A percentile compares a stretch with the other conserved stretches of the same genome.
phyloP scores from a whole-genome alignment of 1,140 invertebrate genomes.

The Penaeus vannamei region DNA sequence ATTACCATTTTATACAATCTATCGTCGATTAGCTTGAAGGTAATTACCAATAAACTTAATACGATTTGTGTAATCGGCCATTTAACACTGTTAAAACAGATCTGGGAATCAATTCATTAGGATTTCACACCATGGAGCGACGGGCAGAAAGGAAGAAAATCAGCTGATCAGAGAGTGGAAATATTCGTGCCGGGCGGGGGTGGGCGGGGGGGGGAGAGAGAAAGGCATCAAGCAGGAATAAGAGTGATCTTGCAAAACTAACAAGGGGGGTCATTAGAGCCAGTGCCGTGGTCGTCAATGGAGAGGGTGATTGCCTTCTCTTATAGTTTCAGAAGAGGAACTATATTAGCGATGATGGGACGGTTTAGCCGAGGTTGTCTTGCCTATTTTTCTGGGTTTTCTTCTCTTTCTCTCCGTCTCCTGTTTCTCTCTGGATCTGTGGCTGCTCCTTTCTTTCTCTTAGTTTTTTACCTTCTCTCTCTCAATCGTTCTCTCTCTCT shows the following conservation, averaged over 20 bases:
- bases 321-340: neutral
- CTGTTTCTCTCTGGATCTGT: neutral
- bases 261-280: too few relatives aligned
- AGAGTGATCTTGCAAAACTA: too few relatives aligned
- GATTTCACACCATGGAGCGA: slow-evolving; percentile 42
- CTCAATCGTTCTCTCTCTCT: neutral
- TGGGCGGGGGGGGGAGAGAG: neutral
- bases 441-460: neutral
- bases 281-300: too few relatives aligned
- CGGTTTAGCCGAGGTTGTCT: too few relatives aligned
- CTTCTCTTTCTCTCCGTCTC: neutral
- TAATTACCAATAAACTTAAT: slow-evolving; percentile 63
- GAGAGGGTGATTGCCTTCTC: too few relatives aligned
- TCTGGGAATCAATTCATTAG: slow-evolving; percentile 47
- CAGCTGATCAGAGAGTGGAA: neutral
- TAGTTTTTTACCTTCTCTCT: neutral
- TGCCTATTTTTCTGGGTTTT: neutral
- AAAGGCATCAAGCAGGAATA: too few relatives aligned
- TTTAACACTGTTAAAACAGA: slow-evolving; percentile 55
- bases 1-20: slow-evolving; percentile 63
- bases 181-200: neutral
- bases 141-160: slow-evolving; percentile 36
- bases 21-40: slow-evolving; percentile 56
- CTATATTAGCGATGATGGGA: neutral
- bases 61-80: slow-evolving; percentile 58